Evolutionary conservation across 1,140 invertebrate species (phyloP), one percentile per base, ranked within the genome.

Genomic region (Drosophila ironensis): DNA sequence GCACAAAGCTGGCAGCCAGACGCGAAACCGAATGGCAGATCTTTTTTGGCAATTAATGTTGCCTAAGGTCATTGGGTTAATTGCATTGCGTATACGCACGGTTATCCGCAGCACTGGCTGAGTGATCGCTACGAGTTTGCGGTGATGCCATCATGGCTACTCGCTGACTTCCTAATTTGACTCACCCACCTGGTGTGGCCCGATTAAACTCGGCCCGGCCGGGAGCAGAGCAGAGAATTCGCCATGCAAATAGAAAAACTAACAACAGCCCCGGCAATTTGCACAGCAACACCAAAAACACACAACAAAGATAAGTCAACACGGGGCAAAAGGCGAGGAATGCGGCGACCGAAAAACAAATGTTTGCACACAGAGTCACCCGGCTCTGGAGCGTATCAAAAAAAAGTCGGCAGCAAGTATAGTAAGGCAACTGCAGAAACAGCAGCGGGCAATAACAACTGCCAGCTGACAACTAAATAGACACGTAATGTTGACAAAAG

Each of bases 401-500:
- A 66, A 57, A 54, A 20, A 50, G 12, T 27, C 22, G 27, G 35
- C n/a, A n/a, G n/a, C n/a, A n/a, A n/a, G n/a, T n/a, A n/a, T n/a
- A n/a, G n/a, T n/a, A n/a, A n/a, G n/a, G n/a, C 44, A 64, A 45
- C 63, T 70, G 47, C 33, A 45, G 17, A 37, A 46, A 47, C 41
- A 53, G 30, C 35, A 67, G 42, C 30, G 11, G 28, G 9, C n/a
- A 28, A 28, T 57, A 81, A 64, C 63, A 82, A 73, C 80, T 84
- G 74, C 57, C 72, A 80, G 75, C 81, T 80, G 80, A 80, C 80
- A 86, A 86, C 80, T 87, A 80, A 86, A 86, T 86, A 69, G 80
- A 84, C 80, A 86, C 71, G 60, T 84, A 84, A 84, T 86, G 80
- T 84, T 86, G 80, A 86, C 80, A 80, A 84, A 80, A 84, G 80